Evolutionary conservation across 2,888 invertebrate genomes (phyloP).

Genomic region (Stenurella melanura): DNA sequence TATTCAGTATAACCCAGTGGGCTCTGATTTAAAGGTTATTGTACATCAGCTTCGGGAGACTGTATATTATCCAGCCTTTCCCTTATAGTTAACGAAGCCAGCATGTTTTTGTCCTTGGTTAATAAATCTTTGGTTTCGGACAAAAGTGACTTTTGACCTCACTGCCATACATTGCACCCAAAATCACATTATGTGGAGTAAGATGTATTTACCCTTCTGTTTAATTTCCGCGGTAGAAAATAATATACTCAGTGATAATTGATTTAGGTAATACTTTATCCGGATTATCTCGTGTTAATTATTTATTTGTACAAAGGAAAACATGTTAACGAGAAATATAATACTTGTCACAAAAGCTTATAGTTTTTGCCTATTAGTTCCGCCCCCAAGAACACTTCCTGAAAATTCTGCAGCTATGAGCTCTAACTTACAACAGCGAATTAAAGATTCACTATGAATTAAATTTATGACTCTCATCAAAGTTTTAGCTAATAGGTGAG

Average conservation of each 20-base stretch:
- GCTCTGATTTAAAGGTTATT: constrained; percentile 8
- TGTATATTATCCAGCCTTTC: constrained; percentile 24
- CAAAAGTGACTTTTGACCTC: constrained; percentile 39
- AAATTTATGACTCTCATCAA: too few relatives aligned
- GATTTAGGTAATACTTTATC: constrained; percentile 8
- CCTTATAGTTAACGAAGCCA: constrained; percentile 29
- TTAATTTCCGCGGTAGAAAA: constrained; percentile 32
- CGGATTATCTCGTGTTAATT: background rate
- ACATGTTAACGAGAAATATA: too few relatives aligned
- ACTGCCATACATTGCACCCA: constrained; percentile 12
- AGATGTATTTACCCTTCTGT: constrained; percentile 37
- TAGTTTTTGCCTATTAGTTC: too few relatives aligned
- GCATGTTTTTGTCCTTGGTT: constrained; percentile 35
- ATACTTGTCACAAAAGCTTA: too few relatives aligned
- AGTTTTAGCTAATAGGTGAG: too few relatives aligned
- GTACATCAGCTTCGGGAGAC: constrained; percentile 17
- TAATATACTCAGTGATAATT: constrained; percentile 32
- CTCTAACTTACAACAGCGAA: too few relatives aligned
- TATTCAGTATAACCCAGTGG: constrained; percentile 10
- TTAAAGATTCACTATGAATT: too few relatives aligned
- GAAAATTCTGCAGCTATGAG: too few relatives aligned
- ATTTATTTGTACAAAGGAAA: background rate
- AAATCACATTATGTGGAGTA: constrained; percentile 27
- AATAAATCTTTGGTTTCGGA: constrained; percentile 37
- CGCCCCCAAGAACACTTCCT: too few relatives aligned